Conservation (phyloP, 2,113 vertebrate genomes). For the Odontophorus gujanensis region DNA sequence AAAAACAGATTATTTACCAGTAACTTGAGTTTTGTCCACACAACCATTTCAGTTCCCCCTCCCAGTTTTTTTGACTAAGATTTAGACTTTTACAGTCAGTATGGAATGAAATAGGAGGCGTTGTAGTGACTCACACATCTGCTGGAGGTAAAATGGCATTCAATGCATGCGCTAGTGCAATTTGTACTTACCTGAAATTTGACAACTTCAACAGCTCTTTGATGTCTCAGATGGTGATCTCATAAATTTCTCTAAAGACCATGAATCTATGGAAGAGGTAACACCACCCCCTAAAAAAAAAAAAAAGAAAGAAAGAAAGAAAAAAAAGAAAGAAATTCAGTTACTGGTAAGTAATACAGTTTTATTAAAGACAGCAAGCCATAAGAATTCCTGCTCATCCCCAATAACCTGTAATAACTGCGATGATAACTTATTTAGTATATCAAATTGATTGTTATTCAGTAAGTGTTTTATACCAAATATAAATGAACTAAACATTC, state of each 20-base stretch:
- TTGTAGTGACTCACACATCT: constrained; percentile 64
- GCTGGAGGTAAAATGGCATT: constrained; percentile 72
- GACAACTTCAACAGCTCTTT: constrained; percentile 65
- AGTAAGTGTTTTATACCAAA: not conserved
- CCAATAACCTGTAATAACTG: not conserved
- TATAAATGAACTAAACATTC: constrained; percentile 6
- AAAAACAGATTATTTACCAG: constrained; percentile 50
- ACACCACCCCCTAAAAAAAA: not conserved
- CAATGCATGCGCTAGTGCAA: constrained; percentile 81
- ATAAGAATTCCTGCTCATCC: constrained; percentile 30
- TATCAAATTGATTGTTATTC: not conserved
- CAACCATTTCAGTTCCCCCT: constrained; percentile 27
- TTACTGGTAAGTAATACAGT: constrained; percentile 73
- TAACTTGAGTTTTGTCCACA: constrained; percentile 51
- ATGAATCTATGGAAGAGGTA: constrained; percentile 57
- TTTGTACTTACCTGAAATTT: constrained; percentile 74
- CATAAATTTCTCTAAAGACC: constrained; percentile 47
- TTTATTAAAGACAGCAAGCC: constrained; percentile 13
- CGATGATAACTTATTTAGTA: not conserved
- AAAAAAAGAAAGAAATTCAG: constrained; percentile 30
- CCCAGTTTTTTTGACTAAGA: constrained; percentile 34
- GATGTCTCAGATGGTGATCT: constrained; percentile 47
- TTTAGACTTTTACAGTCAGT: constrained; percentile 40
- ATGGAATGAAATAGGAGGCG: constrained; percentile 67
- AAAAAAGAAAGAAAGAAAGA: not conserved